These are phyloP conservation scores for Synergus gifuensis DNA, from an alignment of 2,888 invertebrate genomes.

Conservation along the genomic window DNA sequence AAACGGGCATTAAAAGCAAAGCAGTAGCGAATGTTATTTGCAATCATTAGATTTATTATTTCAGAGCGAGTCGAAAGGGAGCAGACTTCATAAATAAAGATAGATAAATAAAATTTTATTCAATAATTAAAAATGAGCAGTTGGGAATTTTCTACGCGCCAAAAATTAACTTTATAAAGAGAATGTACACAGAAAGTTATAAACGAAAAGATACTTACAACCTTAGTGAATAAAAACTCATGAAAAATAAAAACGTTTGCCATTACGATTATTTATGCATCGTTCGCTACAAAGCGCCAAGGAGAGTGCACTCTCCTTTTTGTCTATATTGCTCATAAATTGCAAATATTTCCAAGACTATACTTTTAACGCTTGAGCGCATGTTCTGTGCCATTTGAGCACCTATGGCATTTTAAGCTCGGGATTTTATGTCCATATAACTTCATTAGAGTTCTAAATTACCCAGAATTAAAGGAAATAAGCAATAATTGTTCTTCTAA, in stretches of 20 bases:
- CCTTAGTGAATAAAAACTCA: background rate
- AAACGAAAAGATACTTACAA: constrained; percentile 5
- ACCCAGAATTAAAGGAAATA: too few relatives aligned
- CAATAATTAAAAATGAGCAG: background rate
- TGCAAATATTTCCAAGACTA: constrained; percentile 4
- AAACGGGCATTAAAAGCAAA: background rate
- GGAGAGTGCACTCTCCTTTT: constrained; percentile 18
- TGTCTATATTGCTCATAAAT: constrained; percentile 17
- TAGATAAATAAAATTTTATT: background rate
- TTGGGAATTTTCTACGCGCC: background rate
- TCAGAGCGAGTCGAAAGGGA: background rate
- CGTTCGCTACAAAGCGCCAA: constrained; percentile 3
- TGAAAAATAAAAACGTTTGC: constrained; percentile 18
- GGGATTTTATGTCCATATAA: background rate
- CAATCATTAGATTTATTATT: background rate
- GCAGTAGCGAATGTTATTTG: constrained; percentile 19
- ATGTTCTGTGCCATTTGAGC: constrained; percentile 10
- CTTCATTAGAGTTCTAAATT: background rate
- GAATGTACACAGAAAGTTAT: background rate
- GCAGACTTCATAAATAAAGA: background rate
- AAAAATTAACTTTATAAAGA: background rate
- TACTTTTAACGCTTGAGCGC: background rate
- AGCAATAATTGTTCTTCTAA: background rate
- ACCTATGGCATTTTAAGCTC: background rate
- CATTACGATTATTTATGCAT: constrained; percentile 15